Percentiles rank a stretch among this genome's conserved stretches.
Evolutionary conservation across 2,797 vertebrate genomes (phyloP).

Genomic region (Balearica regulorum): DNA sequence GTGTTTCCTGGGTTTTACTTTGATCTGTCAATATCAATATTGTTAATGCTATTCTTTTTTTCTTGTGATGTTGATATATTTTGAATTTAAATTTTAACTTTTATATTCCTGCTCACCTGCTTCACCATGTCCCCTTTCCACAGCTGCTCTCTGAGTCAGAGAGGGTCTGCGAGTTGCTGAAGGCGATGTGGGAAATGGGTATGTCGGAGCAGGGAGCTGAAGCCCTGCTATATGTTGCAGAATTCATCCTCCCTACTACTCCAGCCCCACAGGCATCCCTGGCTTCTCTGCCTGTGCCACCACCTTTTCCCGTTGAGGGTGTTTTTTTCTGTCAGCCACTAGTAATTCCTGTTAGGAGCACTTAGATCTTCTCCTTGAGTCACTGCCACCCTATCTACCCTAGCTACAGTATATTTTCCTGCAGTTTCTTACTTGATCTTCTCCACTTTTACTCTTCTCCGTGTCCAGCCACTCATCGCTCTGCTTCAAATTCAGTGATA

Average conservation of each 20-base stretch:
- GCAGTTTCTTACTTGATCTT: background rate
- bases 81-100: background rate
- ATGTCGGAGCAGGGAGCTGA: background rate
- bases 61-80: background rate
- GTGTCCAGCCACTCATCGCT: background rate
- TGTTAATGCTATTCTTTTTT: background rate
- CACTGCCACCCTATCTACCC: background rate
- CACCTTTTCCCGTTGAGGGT: background rate
- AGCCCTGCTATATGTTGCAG: background rate
- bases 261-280: background rate
- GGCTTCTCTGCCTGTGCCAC: background rate
- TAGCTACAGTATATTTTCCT: no score
- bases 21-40: background rate
- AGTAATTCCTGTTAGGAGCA: background rate
- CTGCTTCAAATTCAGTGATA: background rate
- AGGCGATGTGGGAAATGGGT: fast-evolving
- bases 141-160: background rate
- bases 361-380: background rate
- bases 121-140: background rate
- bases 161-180: background rate
- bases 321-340: background rate
- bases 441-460: background rate
- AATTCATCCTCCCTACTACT: background rate
- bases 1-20: background rate
- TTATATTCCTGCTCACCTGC: background rate